Percentiles rank a stretch among this genome's conserved stretches.
phyloP scores from a whole-genome alignment of 2,888 invertebrate species.

The Hedya salicella region DNA sequence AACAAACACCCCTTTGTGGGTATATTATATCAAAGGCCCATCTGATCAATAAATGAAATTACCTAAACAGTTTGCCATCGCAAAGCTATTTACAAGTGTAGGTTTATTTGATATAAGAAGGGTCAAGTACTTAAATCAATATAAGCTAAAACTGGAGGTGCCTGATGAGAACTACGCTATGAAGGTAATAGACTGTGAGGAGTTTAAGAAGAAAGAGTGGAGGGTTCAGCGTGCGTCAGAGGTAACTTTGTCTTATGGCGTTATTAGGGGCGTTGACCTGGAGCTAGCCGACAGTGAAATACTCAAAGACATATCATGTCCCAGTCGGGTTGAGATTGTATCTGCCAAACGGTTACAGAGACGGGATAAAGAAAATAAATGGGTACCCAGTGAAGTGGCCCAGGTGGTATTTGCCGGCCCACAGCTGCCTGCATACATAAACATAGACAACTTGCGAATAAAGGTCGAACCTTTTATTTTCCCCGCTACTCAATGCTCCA shows the following conservation, averaged over 20 bases:
- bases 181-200: constrained; percentile 5
- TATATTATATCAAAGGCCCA: too few species aligned
- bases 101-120: constrained; percentile 17
- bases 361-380: constrained; percentile 16
- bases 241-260: constrained; percentile 25
- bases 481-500: not conserved
- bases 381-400: constrained; percentile 31
- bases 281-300: constrained; percentile 28
- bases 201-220: constrained; percentile 27
- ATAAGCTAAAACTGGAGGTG: constrained; percentile 28
- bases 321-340: constrained; percentile 16
- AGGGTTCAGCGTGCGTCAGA: constrained; percentile 16
- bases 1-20: too few species aligned
- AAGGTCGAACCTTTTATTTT: constrained; percentile 7
- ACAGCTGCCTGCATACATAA: constrained; percentile 4
- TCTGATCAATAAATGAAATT: too few species aligned
- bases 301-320: constrained; percentile 13
- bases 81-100: constrained; percentile 23
- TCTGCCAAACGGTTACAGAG: constrained; percentile 25
- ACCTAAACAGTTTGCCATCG: constrained; percentile 38
- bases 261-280: constrained; percentile 31
- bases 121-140: constrained; percentile 37
- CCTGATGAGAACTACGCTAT: not conserved
- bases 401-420: constrained; percentile 20
- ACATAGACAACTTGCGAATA: not conserved